Evolutionary conservation across 2,797 vertebrate species (phyloP).

Genomic region (Hyperoplus lanceolatus): DNA sequence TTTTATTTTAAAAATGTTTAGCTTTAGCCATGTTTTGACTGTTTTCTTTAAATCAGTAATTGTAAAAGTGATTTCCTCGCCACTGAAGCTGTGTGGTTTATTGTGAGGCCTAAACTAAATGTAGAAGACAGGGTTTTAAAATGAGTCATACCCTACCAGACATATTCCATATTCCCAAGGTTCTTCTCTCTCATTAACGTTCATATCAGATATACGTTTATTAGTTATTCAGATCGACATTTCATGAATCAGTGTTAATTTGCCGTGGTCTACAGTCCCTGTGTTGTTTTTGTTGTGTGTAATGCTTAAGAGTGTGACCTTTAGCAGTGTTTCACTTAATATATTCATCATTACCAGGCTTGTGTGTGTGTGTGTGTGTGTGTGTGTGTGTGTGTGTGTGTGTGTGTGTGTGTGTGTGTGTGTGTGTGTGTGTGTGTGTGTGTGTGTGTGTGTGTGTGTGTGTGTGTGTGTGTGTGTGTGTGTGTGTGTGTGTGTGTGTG

Average conservation of each 20-base stretch:
- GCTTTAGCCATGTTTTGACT: neutral
- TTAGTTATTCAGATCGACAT: constrained; percentile 5
- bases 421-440: neutral
- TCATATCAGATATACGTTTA: neutral
- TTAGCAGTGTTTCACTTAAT: constrained; percentile 29
- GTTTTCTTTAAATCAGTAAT: neutral
- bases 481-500: neutral
- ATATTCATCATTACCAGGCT: constrained; percentile 45
- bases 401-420: neutral
- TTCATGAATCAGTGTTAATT: constrained; percentile 26
- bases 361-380: neutral
- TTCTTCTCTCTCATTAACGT: neutral
- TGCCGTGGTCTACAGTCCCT: constrained; percentile 17
- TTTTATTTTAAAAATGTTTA: neutral
- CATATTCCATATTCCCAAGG: neutral
- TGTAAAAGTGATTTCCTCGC: neutral
- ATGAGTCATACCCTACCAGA: neutral
- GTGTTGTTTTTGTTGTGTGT: constrained; percentile 27
- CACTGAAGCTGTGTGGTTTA: neutral
- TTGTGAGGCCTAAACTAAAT: neutral
- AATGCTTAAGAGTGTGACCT: constrained; percentile 39
- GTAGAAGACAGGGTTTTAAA: neutral
- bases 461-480: neutral
- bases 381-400: neutral
- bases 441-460: neutral